Percentiles rank a stretch among this genome's conserved stretches.
These are phyloP conservation scores for Halictus quadricinctus DNA, from an alignment of 2,888 invertebrate species.

Conservation along the genomic window DNA sequence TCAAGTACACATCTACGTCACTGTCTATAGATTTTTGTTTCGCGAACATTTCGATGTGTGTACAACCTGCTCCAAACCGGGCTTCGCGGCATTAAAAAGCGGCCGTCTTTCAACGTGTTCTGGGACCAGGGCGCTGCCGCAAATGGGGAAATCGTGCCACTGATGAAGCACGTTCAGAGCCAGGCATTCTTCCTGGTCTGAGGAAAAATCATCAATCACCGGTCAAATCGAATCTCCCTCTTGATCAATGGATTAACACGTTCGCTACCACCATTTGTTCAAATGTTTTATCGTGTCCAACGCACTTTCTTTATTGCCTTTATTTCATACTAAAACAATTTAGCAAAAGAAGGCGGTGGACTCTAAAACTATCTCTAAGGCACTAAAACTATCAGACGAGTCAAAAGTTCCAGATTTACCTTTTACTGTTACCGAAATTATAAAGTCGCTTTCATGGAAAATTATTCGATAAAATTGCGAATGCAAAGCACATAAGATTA, in stretches of 20 bases:
- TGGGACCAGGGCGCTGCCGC: slow-evolving; percentile 91
- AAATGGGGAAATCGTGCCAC: slow-evolving; percentile 90
- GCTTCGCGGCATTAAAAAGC: slow-evolving; percentile 88
- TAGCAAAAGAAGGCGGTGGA: too few species aligned
- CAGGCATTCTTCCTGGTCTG: slow-evolving; percentile 88
- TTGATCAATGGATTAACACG: too few species aligned
- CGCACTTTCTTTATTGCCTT: too few species aligned
- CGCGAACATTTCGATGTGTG: background rate
- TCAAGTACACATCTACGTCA: too few species aligned
- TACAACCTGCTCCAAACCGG: slow-evolving; percentile 88
- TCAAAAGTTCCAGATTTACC: too few species aligned
- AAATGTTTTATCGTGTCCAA: background rate
- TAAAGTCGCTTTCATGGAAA: too few species aligned
- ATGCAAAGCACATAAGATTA: too few species aligned
- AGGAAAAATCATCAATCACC: slow-evolving; percentile 59
- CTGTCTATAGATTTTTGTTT: background rate
- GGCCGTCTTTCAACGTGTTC: slow-evolving; percentile 96
- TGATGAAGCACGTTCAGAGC: slow-evolving; percentile 89
- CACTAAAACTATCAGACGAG: too few species aligned
- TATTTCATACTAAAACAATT: too few species aligned
- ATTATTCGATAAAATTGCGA: too few species aligned
- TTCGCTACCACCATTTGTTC: background rate
- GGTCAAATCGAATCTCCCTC: slow-evolving; percentile 1
- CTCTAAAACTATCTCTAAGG: too few species aligned
- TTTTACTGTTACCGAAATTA: too few species aligned